These are phyloP conservation scores for Epicampocera succincta DNA, from an alignment of 2,888 invertebrate species.

Conservation along the genomic window DNA sequence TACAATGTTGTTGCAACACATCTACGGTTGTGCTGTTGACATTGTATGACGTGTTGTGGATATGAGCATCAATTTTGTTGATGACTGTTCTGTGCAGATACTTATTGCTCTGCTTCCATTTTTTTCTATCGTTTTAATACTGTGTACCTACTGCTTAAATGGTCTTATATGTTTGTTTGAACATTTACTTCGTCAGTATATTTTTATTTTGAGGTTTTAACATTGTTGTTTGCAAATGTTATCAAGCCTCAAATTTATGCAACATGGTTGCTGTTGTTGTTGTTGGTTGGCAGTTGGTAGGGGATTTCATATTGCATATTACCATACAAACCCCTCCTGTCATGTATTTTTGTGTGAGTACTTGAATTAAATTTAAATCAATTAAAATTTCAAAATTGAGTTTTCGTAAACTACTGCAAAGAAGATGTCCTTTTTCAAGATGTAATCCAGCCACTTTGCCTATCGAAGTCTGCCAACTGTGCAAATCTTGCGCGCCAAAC, in stretches of 20 bases:
- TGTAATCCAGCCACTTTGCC: too few species aligned
- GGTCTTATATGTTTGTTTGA: constrained; percentile 5
- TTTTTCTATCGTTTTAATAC: constrained; percentile 6
- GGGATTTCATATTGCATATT: neutral
- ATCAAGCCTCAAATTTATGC: constrained; percentile 65
- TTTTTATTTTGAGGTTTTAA: constrained; percentile 62
- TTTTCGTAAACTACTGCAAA: neutral
- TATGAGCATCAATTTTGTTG: constrained; percentile 68
- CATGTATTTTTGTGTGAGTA: constrained; percentile 40
- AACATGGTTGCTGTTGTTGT: constrained; percentile 60
- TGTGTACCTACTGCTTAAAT: constrained; percentile 13
- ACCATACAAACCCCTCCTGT: constrained; percentile 9
- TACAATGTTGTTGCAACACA: constrained; percentile 39
- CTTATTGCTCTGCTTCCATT: constrained; percentile 45
- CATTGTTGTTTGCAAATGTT: constrained; percentile 68
- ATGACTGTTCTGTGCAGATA: constrained; percentile 68
- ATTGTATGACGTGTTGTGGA: constrained; percentile 68
- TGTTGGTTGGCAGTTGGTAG: constrained; percentile 20
- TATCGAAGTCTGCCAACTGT: too few species aligned
- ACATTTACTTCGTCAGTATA: constrained; percentile 22
- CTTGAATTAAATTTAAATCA: constrained; percentile 68
- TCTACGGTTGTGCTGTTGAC: constrained; percentile 67
- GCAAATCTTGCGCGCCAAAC: too few species aligned
- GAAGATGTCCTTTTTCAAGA: neutral
- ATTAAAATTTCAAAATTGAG: constrained; percentile 54